These are phyloP conservation scores for Caenorhabditis imperialis DNA, from an alignment of 2,888 invertebrate genomes.

Conservation along the genomic window DNA sequence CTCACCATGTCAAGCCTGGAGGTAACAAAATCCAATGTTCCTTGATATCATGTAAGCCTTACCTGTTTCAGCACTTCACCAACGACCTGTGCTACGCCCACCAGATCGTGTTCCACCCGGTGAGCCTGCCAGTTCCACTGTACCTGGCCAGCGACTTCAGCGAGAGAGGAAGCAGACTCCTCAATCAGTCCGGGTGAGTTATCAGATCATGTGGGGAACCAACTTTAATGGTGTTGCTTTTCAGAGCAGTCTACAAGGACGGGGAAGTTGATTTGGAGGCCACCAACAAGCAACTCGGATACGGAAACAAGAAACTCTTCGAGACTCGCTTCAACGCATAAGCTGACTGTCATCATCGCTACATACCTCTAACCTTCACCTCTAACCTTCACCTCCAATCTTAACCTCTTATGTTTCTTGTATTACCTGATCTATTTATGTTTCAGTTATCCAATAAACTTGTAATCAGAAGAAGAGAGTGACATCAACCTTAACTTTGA, in stretches of 20 bases:
- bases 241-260: slow-evolving; percentile 9
- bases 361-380: no score
- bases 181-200: neutral
- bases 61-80: neutral
- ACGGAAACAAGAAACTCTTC: slow-evolving; percentile 2
- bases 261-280: slow-evolving; percentile 5
- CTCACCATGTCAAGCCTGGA: neutral
- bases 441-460: no score
- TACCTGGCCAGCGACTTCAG: neutral
- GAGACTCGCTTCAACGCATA: slow-evolving; percentile 32
- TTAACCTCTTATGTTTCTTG: no score
- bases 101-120: neutral
- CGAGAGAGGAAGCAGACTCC: neutral
- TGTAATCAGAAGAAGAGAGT: no score
- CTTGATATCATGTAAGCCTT: no score
- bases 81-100: slow-evolving; percentile 3
- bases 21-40: neutral
- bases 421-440: no score
- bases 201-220: neutral
- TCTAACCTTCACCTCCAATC: no score
- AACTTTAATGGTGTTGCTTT: neutral
- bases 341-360: no score
- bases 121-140: neutral
- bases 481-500: no score
- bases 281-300: slow-evolving; percentile 16